Conservation (phyloP, 2,888 invertebrate genomes). For the Pteria penguin region DNA sequence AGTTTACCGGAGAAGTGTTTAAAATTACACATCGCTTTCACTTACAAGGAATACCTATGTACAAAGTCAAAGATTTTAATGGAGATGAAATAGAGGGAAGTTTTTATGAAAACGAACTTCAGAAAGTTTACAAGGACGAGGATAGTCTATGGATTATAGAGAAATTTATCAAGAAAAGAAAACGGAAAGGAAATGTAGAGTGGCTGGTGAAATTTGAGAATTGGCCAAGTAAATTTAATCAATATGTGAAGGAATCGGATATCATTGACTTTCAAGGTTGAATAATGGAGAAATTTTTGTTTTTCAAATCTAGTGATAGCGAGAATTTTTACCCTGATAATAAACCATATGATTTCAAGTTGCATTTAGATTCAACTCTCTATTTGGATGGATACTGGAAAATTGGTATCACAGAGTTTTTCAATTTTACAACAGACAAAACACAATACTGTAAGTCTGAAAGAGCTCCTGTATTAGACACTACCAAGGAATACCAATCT, state of each 20-base stretch:
- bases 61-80: constrained; percentile 21
- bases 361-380: constrained; percentile 20
- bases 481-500: not conserved
- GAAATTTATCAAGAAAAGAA: constrained; percentile 25
- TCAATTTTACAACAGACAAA: not conserved
- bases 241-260: constrained; percentile 5
- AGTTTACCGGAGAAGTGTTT: constrained; percentile 21
- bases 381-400: constrained; percentile 23
- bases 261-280: not conserved
- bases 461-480: not conserved
- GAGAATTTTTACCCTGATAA: constrained; percentile 18
- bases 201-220: constrained; percentile 22
- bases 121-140: constrained; percentile 33
- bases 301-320: constrained; percentile 11
- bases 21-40: constrained; percentile 20
- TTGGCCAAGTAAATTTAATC: constrained; percentile 18
- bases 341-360: constrained; percentile 21
- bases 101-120: constrained; percentile 30
- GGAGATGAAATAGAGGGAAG: constrained; percentile 24
- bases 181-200: not conserved
- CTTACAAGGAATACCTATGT: constrained; percentile 31
- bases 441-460: not conserved
- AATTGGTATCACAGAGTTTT: constrained; percentile 20
- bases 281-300: constrained; percentile 19
- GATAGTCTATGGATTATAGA: constrained; percentile 28